Evolutionary conservation across 2,797 vertebrate genomes (phyloP), one percentile per base, ranked within the genome.

Genomic region (Aplochiton taeniatus): DNA sequence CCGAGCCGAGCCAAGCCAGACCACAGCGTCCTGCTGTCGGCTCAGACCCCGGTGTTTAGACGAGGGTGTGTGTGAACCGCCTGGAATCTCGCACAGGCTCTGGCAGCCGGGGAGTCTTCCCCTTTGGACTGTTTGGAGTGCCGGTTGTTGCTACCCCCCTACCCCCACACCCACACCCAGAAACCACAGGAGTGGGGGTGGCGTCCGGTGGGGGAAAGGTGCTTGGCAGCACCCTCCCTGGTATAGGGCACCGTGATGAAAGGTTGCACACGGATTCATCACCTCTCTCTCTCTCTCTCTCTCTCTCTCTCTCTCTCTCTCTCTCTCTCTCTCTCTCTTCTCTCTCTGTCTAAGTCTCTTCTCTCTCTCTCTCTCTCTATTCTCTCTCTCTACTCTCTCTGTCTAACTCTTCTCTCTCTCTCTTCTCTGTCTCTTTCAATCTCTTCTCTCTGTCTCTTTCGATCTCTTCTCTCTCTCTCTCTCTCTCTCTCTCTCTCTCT

Each of bases 61-160:
- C 31, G 31, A 31, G 76, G 78, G 83, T 67, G 74, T 74, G 69
- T 81, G 76, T 79, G 76, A 83, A 82, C 66, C 71, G 48, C 20
- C 69, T 74, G 77, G 79, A 84, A 78, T 81, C 79, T 81, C 76
- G 74, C 78, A 82, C 73, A 69, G 58, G 42, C 1, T 51, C 58
- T 70, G 76, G 66, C 65, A 51, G 31, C 31, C 31, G 2, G 49
- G 5, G 18, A 65, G 49, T 69, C 65, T 61, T 72, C 67, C 73
- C 63, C 12, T 72, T 9, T 50, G n/a, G 70, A 79, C 62, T 17
- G 31, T 49, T 59, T 4, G 3, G 16, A 70, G 73, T 59, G 48
- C 66, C 73, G 31, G 2, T 31, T 31, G n/a, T n/a, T n/a, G n/a
- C n/a, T n/a, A n/a, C n/a, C n/a, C n/a, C n/a, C n/a, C n/a, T n/a